Base-by-base conservation (phyloP, 2,797 vertebrate genomes). In the Chelmon rostratus region DNA sequence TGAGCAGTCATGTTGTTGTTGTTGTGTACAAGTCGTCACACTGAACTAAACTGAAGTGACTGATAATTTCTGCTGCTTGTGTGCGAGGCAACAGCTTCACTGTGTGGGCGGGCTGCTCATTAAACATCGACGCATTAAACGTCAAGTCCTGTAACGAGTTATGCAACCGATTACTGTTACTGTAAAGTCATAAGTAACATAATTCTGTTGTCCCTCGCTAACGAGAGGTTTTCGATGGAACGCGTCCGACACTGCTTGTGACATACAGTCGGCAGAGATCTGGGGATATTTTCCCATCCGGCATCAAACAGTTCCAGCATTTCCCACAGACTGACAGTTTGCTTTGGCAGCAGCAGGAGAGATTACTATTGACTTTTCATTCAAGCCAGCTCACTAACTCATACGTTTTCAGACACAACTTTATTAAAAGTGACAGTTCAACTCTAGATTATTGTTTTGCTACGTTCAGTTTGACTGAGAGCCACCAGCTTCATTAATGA, bases 251-350 rank as follows among this genome's bases (percentile, higher is more conserved):
- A 12, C 52, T 21, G 56, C 10, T 38, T 5, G 66, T 33, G 31
- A 52, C 64, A 59, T 62, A 63, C 4, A 44, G 42, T 63, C 75
- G 57, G 6, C 50, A 4, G 50, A 56, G 42, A 67, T 59, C 10
- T 4, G 35, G 25, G 57, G 68, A 54, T 66, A 61, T 84, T 86
- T 90, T 85, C 87, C 67, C 81, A 88, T 63, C 62, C 50, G 52
- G 15, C 25, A 31, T 76, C 67, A 62, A 79, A 82, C 73, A 37
- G 69, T 25, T 37, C n/a, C 78, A 75, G 37, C 8, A 19, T 86
- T 91, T 91, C 88, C 84, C 88, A 92, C 84, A 86, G 81, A 76
- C 40, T 1, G 16, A 77, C 57, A 1, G 86, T 92, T 89, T 88
- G 56, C 80, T 86, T 92, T 92, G 91, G 89, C 86, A 86, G 69